phyloP scores from a whole-genome alignment of 2,113 vertebrate genomes.

The Syngnathus typhle region DNA sequence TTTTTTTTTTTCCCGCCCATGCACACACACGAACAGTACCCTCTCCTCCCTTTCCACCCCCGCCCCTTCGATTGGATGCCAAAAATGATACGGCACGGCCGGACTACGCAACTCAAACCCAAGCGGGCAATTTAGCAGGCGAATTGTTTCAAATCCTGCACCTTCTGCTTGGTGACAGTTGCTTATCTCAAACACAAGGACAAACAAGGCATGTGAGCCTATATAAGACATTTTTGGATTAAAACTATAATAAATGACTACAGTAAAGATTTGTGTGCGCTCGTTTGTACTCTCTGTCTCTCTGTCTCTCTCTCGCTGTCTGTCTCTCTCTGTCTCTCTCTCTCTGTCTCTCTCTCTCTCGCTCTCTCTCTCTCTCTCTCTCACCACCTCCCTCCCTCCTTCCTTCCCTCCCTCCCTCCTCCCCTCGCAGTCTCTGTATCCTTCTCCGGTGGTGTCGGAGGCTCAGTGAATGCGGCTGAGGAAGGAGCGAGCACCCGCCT shows the following conservation, averaged over 20 bases:
- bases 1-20: background rate
- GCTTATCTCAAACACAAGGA: background rate
- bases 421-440: conserved; percentile 44
- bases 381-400: background rate
- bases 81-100: background rate
- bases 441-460: conserved; percentile 57
- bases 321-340: background rate
- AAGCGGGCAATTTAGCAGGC: background rate
- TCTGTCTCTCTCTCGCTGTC: background rate
- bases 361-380: background rate
- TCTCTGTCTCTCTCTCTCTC: background rate
- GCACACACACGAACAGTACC: background rate
- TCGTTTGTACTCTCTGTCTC: background rate
- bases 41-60: background rate
- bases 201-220: background rate
- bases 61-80: background rate
- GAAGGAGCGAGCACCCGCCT: conserved; percentile 46
- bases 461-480: conserved; percentile 61
- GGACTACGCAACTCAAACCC: background rate
- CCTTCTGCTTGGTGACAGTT: background rate
- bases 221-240: background rate
- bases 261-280: background rate
- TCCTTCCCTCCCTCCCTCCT: background rate
- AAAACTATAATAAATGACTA: background rate
- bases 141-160: background rate